A percentile compares a stretch with the other conserved stretches of the same genome.
phyloP scores from a whole-genome alignment of 2,797 vertebrate species.

The Champsocephalus gunnari region DNA sequence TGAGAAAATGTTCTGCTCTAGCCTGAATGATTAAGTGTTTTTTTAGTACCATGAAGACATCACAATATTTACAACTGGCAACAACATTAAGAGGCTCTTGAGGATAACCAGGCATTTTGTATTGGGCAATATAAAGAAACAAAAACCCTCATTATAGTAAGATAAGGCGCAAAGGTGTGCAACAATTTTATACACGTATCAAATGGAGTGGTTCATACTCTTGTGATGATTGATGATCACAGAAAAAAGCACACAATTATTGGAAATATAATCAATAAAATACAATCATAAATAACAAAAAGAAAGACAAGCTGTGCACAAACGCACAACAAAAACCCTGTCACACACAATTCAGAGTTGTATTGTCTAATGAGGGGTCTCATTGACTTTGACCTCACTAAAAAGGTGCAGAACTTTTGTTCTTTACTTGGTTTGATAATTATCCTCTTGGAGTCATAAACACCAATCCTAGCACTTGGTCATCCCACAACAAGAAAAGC shows the following conservation, averaged over 20 bases:
- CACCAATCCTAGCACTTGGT: conserved; percentile 20
- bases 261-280: conserved; percentile 60
- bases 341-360: conserved; percentile 41
- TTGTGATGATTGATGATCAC: conserved; percentile 35
- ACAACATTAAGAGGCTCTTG: conserved; percentile 52
- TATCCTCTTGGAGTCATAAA: neutral
- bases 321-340: conserved; percentile 35
- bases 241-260: conserved; percentile 30
- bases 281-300: conserved; percentile 73
- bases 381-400: conserved; percentile 44
- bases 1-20: conserved; percentile 36
- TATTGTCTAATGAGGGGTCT: conserved; percentile 32
- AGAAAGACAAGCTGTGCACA: conserved; percentile 45
- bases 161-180: conserved; percentile 76
- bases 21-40: conserved; percentile 29
- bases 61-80: conserved; percentile 66
- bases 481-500: conserved; percentile 29
- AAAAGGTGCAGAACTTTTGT: conserved; percentile 55
- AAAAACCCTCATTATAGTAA: conserved; percentile 47
- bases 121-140: conserved; percentile 43
- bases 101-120: conserved; percentile 43
- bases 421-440: conserved; percentile 44
- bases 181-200: conserved; percentile 50
- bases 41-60: conserved; percentile 55
- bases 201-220: conserved; percentile 52